These are phyloP conservation scores for Microchirus variegatus DNA, from an alignment of 2,797 vertebrate genomes.

Conservation along the genomic window DNA sequence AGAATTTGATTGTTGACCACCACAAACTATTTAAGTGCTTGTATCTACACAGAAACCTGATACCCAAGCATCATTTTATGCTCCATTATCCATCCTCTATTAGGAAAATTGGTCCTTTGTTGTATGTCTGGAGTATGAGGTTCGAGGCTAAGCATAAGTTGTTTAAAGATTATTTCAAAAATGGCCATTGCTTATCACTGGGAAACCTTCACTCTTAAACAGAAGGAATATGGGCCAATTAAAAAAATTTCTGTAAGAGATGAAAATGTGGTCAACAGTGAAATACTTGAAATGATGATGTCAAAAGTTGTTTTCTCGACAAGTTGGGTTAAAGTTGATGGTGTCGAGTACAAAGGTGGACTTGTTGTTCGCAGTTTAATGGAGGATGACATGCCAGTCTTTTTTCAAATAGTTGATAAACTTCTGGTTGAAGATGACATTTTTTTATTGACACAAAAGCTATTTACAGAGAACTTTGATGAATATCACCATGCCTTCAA, in stretches of 20 bases:
- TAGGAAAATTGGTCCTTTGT: conserved; percentile 23
- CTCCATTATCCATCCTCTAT: conserved; percentile 26
- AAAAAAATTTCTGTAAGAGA: too few relatives aligned
- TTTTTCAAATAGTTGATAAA: conserved; percentile 40
- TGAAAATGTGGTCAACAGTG: too few relatives aligned
- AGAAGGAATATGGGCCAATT: not conserved
- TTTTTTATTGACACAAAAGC: conserved; percentile 8
- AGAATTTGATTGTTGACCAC: conserved; percentile 30
- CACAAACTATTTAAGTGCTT: conserved; percentile 36
- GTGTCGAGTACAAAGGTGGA: conserved; percentile 33
- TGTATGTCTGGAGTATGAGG: conserved; percentile 21
- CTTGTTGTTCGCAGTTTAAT: conserved; percentile 40
- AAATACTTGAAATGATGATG: too few relatives aligned
- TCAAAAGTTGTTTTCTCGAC: conserved; percentile 27
- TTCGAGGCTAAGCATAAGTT: conserved; percentile 1
- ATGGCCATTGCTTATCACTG: conserved; percentile 19
- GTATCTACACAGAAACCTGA: too few relatives aligned
- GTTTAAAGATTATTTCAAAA: conserved; percentile 7
- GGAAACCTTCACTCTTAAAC: conserved; percentile 3
- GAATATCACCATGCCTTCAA: conserved; percentile 8
- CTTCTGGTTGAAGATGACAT: conserved; percentile 25
- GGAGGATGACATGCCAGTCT: conserved; percentile 31
- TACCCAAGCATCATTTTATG: too few relatives aligned
- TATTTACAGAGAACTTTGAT: conserved; percentile 19
- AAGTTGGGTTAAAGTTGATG: conserved; percentile 31